These are phyloP conservation scores for Euschistus heros DNA, from an alignment of 1,140 invertebrate species.

Conservation along the genomic window DNA sequence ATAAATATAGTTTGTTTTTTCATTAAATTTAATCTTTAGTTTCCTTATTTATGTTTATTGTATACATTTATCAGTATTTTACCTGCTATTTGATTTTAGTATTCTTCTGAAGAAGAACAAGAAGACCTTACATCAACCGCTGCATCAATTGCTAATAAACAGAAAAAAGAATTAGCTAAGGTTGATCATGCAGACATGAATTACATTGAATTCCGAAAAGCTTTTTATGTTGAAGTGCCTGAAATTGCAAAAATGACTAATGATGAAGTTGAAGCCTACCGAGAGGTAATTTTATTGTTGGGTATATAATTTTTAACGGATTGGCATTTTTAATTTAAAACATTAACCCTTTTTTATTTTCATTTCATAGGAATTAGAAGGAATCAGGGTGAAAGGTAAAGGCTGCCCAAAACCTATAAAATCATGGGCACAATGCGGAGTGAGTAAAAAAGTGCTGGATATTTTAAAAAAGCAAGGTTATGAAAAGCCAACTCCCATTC, in stretches of 20 bases:
- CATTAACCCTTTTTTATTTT: not conserved
- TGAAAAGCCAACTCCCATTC: constrained; percentile 97
- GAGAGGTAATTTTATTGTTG: constrained; percentile 38
- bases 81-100: constrained; percentile 39
- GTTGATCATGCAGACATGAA: constrained; percentile 74
- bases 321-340: not conserved
- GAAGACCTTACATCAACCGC: constrained; percentile 90
- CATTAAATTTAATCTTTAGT: too few relatives aligned
- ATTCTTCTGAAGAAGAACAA: constrained; percentile 92
- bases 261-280: constrained; percentile 78
- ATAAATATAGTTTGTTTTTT: too few relatives aligned
- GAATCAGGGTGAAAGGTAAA: constrained; percentile 71
- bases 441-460: constrained; percentile 92
- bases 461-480: constrained; percentile 85
- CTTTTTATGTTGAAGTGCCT: constrained; percentile 93
- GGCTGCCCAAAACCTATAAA: constrained; percentile 91
- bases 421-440: constrained; percentile 97
- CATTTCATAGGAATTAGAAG: constrained; percentile 54
- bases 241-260: constrained; percentile 81
- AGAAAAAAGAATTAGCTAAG: constrained; percentile 80
- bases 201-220: constrained; percentile 85
- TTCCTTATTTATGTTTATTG: too few relatives aligned
- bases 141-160: constrained; percentile 74
- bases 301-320: not conserved
- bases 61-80: not conserved